These are phyloP conservation scores for Metridium senile DNA, from an alignment of 92 coral and sea anemone genomes.

Conservation along the genomic window DNA sequence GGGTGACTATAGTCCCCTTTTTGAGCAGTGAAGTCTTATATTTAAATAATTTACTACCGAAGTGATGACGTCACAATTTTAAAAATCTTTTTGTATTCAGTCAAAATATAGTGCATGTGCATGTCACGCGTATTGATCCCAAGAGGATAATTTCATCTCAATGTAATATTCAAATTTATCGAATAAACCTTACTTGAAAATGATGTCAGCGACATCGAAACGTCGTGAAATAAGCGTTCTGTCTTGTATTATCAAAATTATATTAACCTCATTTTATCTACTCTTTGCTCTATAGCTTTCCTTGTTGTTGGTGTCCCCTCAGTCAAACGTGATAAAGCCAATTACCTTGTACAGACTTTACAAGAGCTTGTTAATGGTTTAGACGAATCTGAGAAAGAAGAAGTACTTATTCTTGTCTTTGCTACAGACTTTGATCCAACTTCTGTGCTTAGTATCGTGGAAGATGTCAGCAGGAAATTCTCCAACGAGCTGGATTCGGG, in stretches of 20 bases:
- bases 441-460: constrained; percentile 23
- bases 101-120: no score
- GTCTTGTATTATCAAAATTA: not conserved
- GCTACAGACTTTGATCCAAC: constrained; percentile 53
- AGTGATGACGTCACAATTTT: no score
- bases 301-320: constrained; percentile 78
- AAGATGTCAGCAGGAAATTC: constrained; percentile 29
- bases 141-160: no score
- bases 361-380: constrained; percentile 56
- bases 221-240: no score
- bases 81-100: no score
- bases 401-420: constrained; percentile 59
- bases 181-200: no score
- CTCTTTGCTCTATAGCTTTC: constrained; percentile 57
- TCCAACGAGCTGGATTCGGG: constrained; percentile 51
- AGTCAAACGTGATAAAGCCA: constrained; percentile 34
- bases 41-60: no score
- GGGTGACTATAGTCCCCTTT: no score
- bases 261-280: not conserved
- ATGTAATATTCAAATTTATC: no score
- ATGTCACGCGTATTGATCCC: no score
- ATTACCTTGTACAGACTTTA: constrained; percentile 54
- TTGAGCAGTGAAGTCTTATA: no score
- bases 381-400: constrained; percentile 44
- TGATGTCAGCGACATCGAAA: no score